Evolutionary conservation across 2,888 invertebrate species (phyloP).

Genomic region (Parnassius mnemosyne): DNA sequence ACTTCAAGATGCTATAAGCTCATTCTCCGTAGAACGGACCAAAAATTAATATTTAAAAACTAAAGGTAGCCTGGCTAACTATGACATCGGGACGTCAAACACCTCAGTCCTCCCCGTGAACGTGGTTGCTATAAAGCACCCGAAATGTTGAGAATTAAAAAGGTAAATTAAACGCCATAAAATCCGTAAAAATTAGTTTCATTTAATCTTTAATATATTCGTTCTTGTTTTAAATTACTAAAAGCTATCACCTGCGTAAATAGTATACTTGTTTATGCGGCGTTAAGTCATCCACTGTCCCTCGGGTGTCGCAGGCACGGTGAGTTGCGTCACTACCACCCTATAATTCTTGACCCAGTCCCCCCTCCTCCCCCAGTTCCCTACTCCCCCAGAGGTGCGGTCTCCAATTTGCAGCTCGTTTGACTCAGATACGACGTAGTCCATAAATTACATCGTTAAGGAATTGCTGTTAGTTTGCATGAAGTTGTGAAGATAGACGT

Average conservation of each 20-base stretch:
- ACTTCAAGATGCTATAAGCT: no score
- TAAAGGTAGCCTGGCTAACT: no score
- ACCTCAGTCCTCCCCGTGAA: no score
- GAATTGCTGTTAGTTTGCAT: conserved; percentile 3
- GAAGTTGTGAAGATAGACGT: neutral
- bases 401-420: conserved; percentile 12
- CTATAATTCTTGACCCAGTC: neutral
- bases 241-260: neutral
- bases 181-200: no score
- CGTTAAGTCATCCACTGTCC: neutral
- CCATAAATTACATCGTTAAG: conserved; percentile 15
- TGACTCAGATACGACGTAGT: conserved; percentile 2
- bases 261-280: neutral
- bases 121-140: no score
- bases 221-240: no score
- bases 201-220: no score
- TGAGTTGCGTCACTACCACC: neutral
- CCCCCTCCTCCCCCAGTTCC: neutral
- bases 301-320: conserved; percentile 1
- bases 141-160: no score
- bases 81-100: no score
- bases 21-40: no score
- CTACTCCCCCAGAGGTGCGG: neutral
- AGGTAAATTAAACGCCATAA: no score
- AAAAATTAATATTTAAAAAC: no score